A percentile compares a stretch with the other conserved stretches of the same genome.
These are phyloP conservation scores for Tetramorium parvispinum DNA, from an alignment of 1,140 invertebrate genomes.

Conservation along the genomic window DNA sequence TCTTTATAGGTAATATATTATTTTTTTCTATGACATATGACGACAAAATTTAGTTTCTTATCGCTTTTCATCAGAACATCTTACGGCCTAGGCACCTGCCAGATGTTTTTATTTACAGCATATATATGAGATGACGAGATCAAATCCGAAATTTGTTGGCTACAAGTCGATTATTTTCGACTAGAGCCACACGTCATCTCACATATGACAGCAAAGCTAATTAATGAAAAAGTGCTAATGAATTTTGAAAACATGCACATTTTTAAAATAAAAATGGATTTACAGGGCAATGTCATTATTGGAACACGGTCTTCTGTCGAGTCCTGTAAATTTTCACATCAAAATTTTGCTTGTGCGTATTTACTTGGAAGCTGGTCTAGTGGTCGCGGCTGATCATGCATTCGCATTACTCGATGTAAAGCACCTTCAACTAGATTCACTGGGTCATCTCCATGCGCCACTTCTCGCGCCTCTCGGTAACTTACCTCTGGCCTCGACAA, in stretches of 20 bases:
- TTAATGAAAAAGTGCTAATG: constrained; percentile 25
- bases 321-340: constrained; percentile 88
- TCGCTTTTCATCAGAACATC: too few relatives aligned
- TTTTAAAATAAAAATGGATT: constrained; percentile 49
- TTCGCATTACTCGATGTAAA: constrained; percentile 92
- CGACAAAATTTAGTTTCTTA: too few relatives aligned
- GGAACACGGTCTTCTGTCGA: constrained; percentile 86
- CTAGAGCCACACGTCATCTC: too few relatives aligned
- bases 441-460: constrained; percentile 93
- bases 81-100: too few relatives aligned
- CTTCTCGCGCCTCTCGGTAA: constrained; percentile 90
- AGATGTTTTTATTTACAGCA: too few relatives aligned
- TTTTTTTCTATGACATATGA: constrained; percentile 13
- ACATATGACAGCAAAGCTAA: constrained; percentile 8
- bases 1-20: constrained; percentile 84
- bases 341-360: constrained; percentile 88
- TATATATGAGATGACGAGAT: too few relatives aligned
- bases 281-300: constrained; percentile 82
- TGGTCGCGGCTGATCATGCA: constrained; percentile 82
- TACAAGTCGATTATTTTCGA: too few relatives aligned
- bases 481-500: constrained; percentile 88
- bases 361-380: constrained; percentile 85
- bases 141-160: too few relatives aligned
- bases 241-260: constrained; percentile 31
- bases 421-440: constrained; percentile 96